A percentile compares a stretch with the other conserved stretches of the same genome.
Evolutionary conservation across 2,113 vertebrate species (phyloP).

Genomic region (Glareola pratincola): DNA sequence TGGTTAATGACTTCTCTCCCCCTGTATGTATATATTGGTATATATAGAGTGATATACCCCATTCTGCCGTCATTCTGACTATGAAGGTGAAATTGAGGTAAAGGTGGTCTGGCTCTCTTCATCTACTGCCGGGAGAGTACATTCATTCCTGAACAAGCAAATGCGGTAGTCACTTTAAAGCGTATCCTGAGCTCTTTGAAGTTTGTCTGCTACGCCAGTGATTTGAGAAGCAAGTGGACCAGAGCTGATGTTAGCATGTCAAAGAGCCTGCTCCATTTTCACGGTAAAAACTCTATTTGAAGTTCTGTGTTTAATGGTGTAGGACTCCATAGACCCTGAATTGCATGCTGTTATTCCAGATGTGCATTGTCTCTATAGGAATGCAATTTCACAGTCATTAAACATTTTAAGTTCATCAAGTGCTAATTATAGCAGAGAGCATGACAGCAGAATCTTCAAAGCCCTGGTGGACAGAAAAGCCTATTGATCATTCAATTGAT

Average conservation of each 20-base stretch:
- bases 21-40: background rate
- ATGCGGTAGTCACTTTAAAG: background rate
- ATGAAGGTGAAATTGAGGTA: constrained; percentile 43
- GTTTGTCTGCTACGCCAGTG: constrained; percentile 9
- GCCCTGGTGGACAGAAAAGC: background rate
- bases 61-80: constrained; percentile 21
- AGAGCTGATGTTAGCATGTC: constrained; percentile 52
- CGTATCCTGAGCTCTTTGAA: constrained; percentile 6
- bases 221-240: constrained; percentile 37
- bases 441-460: constrained; percentile 50
- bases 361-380: constrained; percentile 63
- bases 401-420: constrained; percentile 70
- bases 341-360: constrained; percentile 66
- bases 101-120: background rate
- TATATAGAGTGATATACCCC: background rate
- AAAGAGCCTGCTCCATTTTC: constrained; percentile 59
- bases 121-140: background rate
- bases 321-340: constrained; percentile 21
- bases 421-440: constrained; percentile 62
- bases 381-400: constrained; percentile 73
- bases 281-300: constrained; percentile 58
- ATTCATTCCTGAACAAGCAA: constrained; percentile 34
- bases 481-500: constrained; percentile 60
- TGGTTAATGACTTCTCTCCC: background rate
- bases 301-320: constrained; percentile 49